These are phyloP conservation scores for Yponomeuta sedellus DNA, from an alignment of 2,888 invertebrate species.

Conservation along the genomic window DNA sequence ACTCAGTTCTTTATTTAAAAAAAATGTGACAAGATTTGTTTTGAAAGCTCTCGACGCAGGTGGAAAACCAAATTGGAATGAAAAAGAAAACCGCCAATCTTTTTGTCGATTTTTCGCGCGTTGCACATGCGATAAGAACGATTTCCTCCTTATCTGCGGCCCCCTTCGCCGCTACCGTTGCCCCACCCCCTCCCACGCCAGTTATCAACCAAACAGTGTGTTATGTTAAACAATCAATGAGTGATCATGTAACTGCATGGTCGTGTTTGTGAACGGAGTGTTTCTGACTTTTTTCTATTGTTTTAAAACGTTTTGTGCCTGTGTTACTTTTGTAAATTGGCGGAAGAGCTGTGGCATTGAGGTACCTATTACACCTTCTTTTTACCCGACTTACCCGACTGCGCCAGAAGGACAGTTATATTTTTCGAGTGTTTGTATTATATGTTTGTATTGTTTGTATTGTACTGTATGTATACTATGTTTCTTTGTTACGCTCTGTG, in stretches of 20 bases:
- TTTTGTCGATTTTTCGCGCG: slow-evolving; percentile 46
- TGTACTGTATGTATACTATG: no score
- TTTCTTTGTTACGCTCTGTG: no score
- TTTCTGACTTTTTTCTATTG: background rate
- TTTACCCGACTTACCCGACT: no score
- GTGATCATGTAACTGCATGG: slow-evolving; percentile 5
- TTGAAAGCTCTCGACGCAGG: no score
- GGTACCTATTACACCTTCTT: no score
- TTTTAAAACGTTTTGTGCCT: background rate
- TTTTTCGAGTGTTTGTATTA: no score
- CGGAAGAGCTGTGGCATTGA: background rate
- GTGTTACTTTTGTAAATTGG: background rate
- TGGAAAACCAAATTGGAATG: no score
- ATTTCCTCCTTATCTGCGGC: slow-evolving; percentile 45
- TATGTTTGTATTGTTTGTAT: no score
- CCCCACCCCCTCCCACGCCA: slow-evolving; percentile 23
- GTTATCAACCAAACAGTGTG: slow-evolving; percentile 29
- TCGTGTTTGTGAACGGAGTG: slow-evolving; percentile 6
- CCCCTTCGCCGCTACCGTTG: slow-evolving; percentile 21
- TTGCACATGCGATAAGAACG: slow-evolving; percentile 47
- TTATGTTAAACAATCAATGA: slow-evolving; percentile 17
- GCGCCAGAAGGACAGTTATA: no score
- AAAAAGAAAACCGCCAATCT: no score
- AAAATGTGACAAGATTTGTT: no score
- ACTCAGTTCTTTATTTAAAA: no score